Conservation (phyloP, 1,140 invertebrate genomes). For the Aphaenogaster rudis region DNA sequence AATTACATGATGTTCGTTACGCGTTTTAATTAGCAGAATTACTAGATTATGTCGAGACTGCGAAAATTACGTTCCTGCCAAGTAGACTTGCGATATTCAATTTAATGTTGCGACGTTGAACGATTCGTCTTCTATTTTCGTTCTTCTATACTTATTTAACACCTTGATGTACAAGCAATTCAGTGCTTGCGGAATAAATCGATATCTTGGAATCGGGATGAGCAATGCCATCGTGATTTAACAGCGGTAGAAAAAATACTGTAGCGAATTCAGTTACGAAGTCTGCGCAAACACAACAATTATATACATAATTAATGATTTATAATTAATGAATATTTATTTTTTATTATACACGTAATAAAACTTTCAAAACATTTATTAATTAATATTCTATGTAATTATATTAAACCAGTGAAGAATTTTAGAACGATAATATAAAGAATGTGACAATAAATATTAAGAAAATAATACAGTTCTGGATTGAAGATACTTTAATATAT, state of each 20-base stretch:
- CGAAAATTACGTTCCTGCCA: conserved; percentile 27
- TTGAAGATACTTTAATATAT: neutral
- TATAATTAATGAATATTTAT: neutral
- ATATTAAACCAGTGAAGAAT: neutral
- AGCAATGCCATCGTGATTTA: neutral
- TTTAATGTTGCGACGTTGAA: conserved; percentile 1
- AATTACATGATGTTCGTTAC: conserved; percentile 56
- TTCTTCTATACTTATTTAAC: neutral
- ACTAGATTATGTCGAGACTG: conserved; percentile 34
- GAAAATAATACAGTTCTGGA: neutral
- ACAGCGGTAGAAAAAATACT: neutral
- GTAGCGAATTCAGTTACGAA: neutral
- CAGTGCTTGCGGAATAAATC: neutral
- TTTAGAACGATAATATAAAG: neutral
- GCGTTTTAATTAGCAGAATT: conserved; percentile 56
- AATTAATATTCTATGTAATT: neutral
- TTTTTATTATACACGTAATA: neutral
- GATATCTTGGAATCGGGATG: neutral
- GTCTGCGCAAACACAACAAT: neutral
- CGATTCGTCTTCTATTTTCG: neutral
- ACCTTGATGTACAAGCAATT: neutral
- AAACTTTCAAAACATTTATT: neutral
- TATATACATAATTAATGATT: neutral
- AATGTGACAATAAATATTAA: neutral
- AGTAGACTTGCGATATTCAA: neutral